Evolutionary conservation across 2,113 vertebrate genomes (phyloP).

Genomic region (Macquaria australasica): DNA sequence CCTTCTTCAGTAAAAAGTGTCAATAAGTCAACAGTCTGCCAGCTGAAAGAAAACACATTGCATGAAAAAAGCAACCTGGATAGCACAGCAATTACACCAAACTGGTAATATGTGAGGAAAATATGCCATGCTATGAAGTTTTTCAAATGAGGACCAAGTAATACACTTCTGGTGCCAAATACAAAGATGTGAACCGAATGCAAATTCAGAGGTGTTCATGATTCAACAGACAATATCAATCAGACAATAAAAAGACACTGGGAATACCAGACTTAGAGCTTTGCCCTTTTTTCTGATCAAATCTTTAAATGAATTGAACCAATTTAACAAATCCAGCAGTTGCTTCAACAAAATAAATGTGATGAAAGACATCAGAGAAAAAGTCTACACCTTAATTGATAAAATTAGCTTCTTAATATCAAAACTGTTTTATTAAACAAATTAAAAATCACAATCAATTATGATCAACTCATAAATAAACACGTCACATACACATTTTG

Average conservation of each 20-base stretch:
- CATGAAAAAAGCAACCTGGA: constrained; percentile 9
- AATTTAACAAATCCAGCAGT: background rate
- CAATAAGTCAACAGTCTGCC: background rate
- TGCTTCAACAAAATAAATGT: constrained; percentile 3
- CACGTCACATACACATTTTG: constrained; percentile 20
- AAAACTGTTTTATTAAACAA: constrained; percentile 8
- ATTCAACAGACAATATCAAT: background rate
- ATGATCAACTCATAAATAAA: constrained; percentile 44
- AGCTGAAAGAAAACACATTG: background rate
- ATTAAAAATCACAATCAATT: constrained; percentile 35
- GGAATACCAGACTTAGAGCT: background rate
- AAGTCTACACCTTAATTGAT: background rate
- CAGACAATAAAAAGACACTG: background rate
- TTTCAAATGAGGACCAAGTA: constrained; percentile 3
- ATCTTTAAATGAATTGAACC: background rate
- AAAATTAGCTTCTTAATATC: background rate
- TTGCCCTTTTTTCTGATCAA: background rate
- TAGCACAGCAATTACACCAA: constrained; percentile 12
- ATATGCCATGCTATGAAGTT: background rate
- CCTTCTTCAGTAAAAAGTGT: constrained; percentile 4
- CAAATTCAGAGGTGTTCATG: background rate
- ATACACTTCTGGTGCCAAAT: constrained; percentile 1
- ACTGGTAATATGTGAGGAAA: background rate
- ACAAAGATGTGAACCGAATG: background rate
- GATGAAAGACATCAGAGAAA: background rate